Percentiles rank a stretch among this genome's conserved stretches.
Conservation (phyloP, 37 sponge, comb jelly and placozoan genomes). For the Chondrosia reniformis region DNA sequence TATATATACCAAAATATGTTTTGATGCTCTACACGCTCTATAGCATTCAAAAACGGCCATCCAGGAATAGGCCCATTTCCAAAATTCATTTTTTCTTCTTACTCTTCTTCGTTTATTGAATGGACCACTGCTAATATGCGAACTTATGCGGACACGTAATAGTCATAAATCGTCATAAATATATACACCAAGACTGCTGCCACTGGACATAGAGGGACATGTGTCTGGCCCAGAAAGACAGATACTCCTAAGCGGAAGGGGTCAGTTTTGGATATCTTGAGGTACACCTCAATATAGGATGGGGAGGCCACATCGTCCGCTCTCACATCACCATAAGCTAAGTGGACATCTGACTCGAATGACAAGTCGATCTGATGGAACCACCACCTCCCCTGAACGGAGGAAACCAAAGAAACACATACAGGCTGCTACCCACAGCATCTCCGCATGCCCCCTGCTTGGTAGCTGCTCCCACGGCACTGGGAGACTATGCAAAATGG, state of each 20-base stretch:
- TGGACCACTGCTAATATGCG: no score
- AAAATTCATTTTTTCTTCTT: no score
- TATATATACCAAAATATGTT: no score
- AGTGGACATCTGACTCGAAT: neutral
- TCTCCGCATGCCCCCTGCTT: neutral
- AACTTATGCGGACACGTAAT: no score
- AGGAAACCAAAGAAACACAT: slow-evolving; percentile 16
- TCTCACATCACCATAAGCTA: neutral
- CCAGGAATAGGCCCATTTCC: no score
- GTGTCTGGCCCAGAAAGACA: neutral
- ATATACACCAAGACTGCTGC: neutral
- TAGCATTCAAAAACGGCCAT: no score
- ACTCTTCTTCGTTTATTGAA: no score
- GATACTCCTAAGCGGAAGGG: slow-evolving; percentile 10
- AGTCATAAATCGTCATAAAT: no score
- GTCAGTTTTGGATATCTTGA: slow-evolving; percentile 8
- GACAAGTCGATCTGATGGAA: neutral
- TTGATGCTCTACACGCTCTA: no score
- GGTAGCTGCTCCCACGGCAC: neutral
- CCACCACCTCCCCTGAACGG: neutral
- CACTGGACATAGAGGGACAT: neutral
- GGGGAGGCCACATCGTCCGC: neutral
- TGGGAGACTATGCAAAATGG: neutral
- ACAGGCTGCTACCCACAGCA: slow-evolving; percentile 7
- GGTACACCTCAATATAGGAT: neutral